Evolutionary conservation across 2,797 vertebrate genomes (phyloP), one percentile per base, ranked within the genome.

Genomic region (Hybognathus amarus): DNA sequence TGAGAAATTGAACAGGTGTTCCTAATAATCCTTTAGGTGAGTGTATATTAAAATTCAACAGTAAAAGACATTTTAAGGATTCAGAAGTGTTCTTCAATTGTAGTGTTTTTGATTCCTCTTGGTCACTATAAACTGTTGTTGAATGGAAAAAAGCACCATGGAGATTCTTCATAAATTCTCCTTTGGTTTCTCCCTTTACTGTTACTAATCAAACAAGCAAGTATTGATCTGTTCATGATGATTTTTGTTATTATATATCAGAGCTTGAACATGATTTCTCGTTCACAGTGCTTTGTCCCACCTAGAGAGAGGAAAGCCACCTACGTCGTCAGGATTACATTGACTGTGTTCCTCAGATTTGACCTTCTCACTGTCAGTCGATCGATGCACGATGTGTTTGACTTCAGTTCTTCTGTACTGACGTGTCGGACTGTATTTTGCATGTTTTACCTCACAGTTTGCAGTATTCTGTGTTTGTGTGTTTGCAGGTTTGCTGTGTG

Each of bases 251-350:
- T 12, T 64, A 2, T 66, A 20, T 0, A 18, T 1, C 27, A 36
- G 89, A 36, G 87, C 67, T 12, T 70, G 83, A 36, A 20, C 87
- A 69, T 88, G 2, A 40, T 90, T 64, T 79, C 88, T 89, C 73
- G 83, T 85, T 92, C 82, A n/a, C 93, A 99, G 98, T 99, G 91
- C 93, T 99, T 87, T 99, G 97, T 89, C 97, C 97, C 10, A 97
- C 97, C 78, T 97, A 93, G 89, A 84, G 71, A 67, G 45, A 86
- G 56, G 33, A 73, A 81, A 12, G 78, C 68, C 79, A 77, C 64
- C 52, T 17, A 36, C 68, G 8, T 5, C 76, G 77, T 27, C 22
- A n/a, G 66, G 71, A 77, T 38, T 17, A 20, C 42, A 15, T 18
- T 56, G 52, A 77, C 68, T 47, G 64, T 85, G 71, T 22, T 47